phyloP scores from a whole-genome alignment of 2,113 vertebrate species.

The Colinus virginianus region DNA sequence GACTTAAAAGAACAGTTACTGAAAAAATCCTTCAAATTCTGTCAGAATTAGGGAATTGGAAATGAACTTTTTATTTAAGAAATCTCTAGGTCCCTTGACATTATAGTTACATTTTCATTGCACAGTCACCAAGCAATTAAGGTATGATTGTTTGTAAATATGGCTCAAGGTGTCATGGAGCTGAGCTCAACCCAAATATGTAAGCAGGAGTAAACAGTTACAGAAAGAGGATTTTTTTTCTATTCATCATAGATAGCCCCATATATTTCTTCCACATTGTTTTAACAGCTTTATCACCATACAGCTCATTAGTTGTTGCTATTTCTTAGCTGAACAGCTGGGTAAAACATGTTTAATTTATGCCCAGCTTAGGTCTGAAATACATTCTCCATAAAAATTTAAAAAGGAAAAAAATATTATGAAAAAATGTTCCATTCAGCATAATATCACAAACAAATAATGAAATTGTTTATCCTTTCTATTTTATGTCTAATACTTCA shows the following conservation, averaged over 20 bases:
- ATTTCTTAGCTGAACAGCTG: conserved; percentile 42
- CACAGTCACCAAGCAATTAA: neutral
- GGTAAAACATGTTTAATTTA: conserved; percentile 60
- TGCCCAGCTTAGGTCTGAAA: conserved; percentile 43
- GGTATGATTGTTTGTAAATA: neutral
- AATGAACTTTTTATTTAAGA: neutral
- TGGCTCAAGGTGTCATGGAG: neutral
- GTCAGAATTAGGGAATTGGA: neutral
- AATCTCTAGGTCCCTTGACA: neutral
- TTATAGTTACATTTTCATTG: neutral
- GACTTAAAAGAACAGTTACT: neutral
- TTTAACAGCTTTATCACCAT: conserved; percentile 47
- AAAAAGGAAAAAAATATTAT: conserved; percentile 43
- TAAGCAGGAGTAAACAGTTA: neutral
- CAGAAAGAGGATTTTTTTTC: neutral
- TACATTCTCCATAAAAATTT: conserved; percentile 48
- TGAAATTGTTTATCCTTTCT: conserved; percentile 56
- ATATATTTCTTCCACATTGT: conserved; percentile 24
- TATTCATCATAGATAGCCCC: conserved; percentile 23
- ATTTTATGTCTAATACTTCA: conserved; percentile 54
- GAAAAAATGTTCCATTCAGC: conserved; percentile 42
- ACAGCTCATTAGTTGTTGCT: conserved; percentile 62
- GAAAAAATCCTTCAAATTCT: neutral
- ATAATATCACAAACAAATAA: conserved; percentile 48
- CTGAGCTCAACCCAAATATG: neutral